Evolutionary conservation across 2,888 invertebrate species (phyloP).

Genomic region (Eilema sororculum): DNA sequence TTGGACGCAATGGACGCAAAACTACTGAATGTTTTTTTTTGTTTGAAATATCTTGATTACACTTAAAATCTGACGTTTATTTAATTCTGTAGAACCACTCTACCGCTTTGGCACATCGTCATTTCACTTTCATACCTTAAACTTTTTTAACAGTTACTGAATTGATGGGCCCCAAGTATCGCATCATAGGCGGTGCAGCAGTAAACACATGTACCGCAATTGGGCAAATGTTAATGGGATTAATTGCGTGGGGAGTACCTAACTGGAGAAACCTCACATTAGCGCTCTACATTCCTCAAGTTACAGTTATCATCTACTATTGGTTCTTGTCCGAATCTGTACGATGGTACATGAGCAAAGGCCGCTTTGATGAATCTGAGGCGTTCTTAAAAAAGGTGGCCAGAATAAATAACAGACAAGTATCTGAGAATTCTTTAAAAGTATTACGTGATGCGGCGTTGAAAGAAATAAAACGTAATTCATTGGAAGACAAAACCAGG

Average conservation of each 20-base stretch:
- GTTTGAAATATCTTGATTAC: no score
- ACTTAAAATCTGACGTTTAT: no score
- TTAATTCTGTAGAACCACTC: no score
- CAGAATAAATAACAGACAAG: conserved; percentile 80
- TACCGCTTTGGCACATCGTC: no score
- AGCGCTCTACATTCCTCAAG: conserved; percentile 89
- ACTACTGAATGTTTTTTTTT: no score
- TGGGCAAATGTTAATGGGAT: conserved; percentile 89
- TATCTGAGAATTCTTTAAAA: conserved; percentile 66
- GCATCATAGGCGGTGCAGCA: conserved; percentile 90
- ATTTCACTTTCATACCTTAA: no score
- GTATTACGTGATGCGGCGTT: conserved; percentile 57
- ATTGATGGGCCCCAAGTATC: conserved; percentile 61
- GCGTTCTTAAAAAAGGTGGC: conserved; percentile 88
- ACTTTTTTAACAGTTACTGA: background rate
- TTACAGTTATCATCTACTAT: conserved; percentile 88
- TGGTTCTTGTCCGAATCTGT: conserved; percentile 91
- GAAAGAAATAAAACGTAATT: conserved; percentile 43
- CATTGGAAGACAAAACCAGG: conserved; percentile 2
- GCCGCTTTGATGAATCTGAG: conserved; percentile 88
- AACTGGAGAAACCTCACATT: conserved; percentile 90
- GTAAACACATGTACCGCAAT: conserved; percentile 90
- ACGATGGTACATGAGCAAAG: conserved; percentile 91
- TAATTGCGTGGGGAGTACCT: conserved; percentile 89
- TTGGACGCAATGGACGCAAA: no score